Base-by-base conservation (phyloP, 2,888 invertebrate species). In the Stictocephala bisonia region DNA sequence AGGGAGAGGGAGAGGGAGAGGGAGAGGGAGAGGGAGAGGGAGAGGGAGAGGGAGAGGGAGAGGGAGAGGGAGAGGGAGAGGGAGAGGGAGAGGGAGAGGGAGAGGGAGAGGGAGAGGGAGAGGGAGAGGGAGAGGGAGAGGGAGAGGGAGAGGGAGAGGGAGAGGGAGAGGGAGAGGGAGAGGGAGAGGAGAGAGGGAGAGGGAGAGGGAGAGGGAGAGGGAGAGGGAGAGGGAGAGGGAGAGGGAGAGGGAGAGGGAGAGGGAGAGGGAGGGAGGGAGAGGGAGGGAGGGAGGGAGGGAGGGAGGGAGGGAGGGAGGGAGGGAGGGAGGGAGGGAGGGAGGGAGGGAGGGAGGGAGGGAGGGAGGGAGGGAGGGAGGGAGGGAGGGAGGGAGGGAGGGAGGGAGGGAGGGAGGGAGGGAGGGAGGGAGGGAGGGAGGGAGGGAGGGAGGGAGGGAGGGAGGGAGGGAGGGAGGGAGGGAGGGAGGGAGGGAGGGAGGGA, bases 11-110 rank as follows among this genome's bases (percentile, higher is more conserved):
- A 35, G 60, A 60, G 60, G 18, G 60, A 31, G 40, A 31, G 60
- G 35, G 60, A 9, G 40, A 60, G 60, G 15, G 24, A 27, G n/a
- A n/a, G 22, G 13, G 60, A 35, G 60, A 60, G 60, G 18, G 60
- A 31, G 40, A 31, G 60, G 35, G 60, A 9, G 40, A 60, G 60
- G 15, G 24, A 27, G n/a, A n/a, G 22, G 13, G 60, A 35, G 60
- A 60, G 60, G 18, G 60, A 31, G 40, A 31, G 60, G 35, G 60
- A 9, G 40, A 60, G 60, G 15, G 24, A 27, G n/a, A n/a, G 22
- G 13, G 60, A 35, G 60, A 60, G 60, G 18, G 60, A 31, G 40
- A 31, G 60, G 35, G 60, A 9, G 40, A 60, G 60, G 15, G 24
- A 27, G n/a, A n/a, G 22, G 13, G 31, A 35, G 60, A 35, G 22